Evolutionary conservation across 2,888 invertebrate species (phyloP).

Genomic region (Drosophila algonquin): DNA sequence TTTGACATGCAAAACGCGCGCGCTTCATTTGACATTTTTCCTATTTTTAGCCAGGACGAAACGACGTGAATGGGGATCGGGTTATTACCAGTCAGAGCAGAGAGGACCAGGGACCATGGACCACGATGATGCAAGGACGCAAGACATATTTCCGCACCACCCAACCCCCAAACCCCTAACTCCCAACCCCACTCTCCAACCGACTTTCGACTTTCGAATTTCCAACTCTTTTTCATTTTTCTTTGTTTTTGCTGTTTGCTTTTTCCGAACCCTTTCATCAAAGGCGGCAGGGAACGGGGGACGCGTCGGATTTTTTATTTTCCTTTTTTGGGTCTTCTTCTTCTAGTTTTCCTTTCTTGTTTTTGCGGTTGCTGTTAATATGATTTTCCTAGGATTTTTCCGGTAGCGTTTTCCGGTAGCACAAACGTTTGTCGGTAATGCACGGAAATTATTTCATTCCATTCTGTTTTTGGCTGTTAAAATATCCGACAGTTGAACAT

Average conservation of each 20-base stretch:
- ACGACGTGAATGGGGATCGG: constrained; percentile 47
- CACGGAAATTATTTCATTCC: neutral
- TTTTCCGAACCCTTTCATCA: constrained; percentile 68
- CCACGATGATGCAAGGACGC: constrained; percentile 20
- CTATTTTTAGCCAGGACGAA: constrained; percentile 31
- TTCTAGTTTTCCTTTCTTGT: constrained; percentile 52
- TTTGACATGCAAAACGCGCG: constrained; percentile 78
- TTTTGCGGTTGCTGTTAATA: constrained; percentile 69
- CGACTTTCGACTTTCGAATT: neutral
- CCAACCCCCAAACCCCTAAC: constrained; percentile 1
- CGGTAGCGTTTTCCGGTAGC: constrained; percentile 7
- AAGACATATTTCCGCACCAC: constrained; percentile 9
- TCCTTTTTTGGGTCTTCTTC: constrained; percentile 12
- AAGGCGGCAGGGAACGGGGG: constrained; percentile 57
- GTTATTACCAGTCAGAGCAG: constrained; percentile 48
- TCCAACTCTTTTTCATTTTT: constrained; percentile 13
- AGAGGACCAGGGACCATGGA: neutral
- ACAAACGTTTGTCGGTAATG: constrained; percentile 1
- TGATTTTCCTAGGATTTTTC: constrained; percentile 58
- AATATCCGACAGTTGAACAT: neutral
- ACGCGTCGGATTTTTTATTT: constrained; percentile 22
- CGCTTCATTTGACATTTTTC: constrained; percentile 77
- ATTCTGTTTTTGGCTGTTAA: neutral
- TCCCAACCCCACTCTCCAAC: neutral
- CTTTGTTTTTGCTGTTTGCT: constrained; percentile 37